These are phyloP conservation scores for Cassiopea andromeda DNA, from an alignment of 30 jellyfish, hydroid and myxozoan genomes.

Conservation along the genomic window DNA sequence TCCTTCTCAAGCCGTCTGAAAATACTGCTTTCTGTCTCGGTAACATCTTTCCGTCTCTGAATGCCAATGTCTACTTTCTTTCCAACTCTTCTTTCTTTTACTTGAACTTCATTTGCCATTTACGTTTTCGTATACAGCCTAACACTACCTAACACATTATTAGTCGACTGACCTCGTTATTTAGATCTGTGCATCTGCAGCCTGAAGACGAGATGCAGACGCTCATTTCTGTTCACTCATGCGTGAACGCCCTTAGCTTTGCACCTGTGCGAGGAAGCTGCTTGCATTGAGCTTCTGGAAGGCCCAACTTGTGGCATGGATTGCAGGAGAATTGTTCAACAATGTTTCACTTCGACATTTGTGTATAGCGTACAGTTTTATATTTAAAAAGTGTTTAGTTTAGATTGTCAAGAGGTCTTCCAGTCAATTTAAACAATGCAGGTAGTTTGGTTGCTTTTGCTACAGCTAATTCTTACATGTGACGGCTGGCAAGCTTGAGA, in stretches of 20 bases:
- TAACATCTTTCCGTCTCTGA: conserved; percentile 15
- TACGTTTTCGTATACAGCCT: not conserved
- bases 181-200: conserved; percentile 3
- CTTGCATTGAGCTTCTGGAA: not conserved
- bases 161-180: not conserved
- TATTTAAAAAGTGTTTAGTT: not conserved
- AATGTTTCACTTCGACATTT: not conserved
- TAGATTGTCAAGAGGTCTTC: not conserved
- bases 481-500: not conserved
- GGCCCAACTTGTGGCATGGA: not conserved
- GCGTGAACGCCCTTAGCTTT: conserved; percentile 12
- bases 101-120: not conserved
- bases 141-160: not conserved
- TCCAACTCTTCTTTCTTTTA: not conserved
- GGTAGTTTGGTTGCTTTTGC: not conserved
- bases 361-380: not conserved
- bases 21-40: conserved; percentile 68
- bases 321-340: not conserved
- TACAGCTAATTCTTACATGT: not conserved
- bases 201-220: conserved; percentile 6
- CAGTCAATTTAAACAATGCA: not conserved
- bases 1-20: conserved; percentile 45
- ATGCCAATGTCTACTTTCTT: not conserved
- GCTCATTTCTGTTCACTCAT: conserved; percentile 67
- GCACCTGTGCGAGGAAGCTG: conserved; percentile 26